Evolutionary conservation across 2,113 vertebrate genomes (phyloP), one percentile per base, ranked within the genome.

Genomic region (Rhadina sibilatrix): DNA sequence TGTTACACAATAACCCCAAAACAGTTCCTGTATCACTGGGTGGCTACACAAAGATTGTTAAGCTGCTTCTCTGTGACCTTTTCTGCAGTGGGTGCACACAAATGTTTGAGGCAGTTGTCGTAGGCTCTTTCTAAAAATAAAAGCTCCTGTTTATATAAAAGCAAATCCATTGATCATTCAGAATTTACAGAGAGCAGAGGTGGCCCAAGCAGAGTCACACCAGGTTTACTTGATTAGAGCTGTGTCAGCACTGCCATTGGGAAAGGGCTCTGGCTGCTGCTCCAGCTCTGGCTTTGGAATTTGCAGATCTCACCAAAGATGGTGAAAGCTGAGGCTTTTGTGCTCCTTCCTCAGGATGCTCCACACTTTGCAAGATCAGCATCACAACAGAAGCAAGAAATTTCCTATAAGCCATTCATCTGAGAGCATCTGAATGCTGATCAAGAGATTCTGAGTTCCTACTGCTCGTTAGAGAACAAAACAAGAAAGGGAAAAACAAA

Each of bases 71-170:
- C 96, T 78, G 52, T 93, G 89, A 95, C 95, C 97, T 97, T 96
- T 91, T 53, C 96, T 80, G 38, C 56, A 49, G 38, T 44, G 87
- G 93, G 77, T 66, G 77, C 82, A 96, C 90, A 93, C 89, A 95
- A 96, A 83, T 57, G 92, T 94, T 95, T 47, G 71, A 81, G 93
- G 97, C 76, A 89, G 69, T 61, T 96, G 95, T 80, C 57, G 92
- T 53, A 93, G 97, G 95, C 91, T 71, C 82, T 86, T 93, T 92
- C 95, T 80, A 97, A 97, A 97, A 97, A 97, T 78, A 97, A 96
- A 91, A 70, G 76, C 75, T 71, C 44, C 88, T 90, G 93, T 93
- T 96, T 91, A 84, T 50, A 64, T 28, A 79, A 80, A 91, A 84
- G 71, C 60, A 71, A 95, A 75, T 83, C 75, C 89, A 89, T 52